Evolutionary conservation across 2,113 vertebrate species (phyloP).

Genomic region (Neopipo cinnamomea): DNA sequence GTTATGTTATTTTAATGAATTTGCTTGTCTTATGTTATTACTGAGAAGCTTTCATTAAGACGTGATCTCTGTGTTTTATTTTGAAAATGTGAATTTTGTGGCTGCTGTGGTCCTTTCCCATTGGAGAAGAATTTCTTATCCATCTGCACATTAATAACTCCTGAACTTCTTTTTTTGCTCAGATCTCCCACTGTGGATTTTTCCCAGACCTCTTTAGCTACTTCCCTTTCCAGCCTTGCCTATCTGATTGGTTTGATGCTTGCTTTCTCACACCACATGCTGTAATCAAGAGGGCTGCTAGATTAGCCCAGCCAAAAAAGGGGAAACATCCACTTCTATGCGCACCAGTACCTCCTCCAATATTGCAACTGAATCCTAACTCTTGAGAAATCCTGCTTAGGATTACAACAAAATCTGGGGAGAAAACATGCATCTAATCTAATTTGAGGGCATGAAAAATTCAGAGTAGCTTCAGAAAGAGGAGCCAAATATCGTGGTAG

Average conservation of each 20-base stretch:
- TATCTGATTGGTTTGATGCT: not conserved
- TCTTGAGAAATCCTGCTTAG: not conserved
- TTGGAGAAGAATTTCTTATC: not conserved
- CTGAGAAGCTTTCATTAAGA: not conserved
- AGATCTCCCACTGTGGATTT: not conserved
- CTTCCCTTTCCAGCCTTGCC: not conserved
- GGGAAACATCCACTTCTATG: not conserved
- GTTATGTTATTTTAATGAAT: slow-evolving; percentile 21
- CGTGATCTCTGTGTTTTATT: not conserved
- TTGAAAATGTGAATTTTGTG: not conserved
- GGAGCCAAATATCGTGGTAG: not conserved
- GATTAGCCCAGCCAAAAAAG: not conserved
- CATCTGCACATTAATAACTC: not conserved
- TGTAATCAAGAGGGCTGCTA: not conserved
- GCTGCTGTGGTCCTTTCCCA: not conserved
- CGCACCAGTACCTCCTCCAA: not conserved
- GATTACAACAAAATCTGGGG: not conserved
- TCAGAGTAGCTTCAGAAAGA: not conserved
- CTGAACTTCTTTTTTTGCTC: not conserved
- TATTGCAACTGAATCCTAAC: not conserved
- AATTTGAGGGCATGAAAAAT: not conserved
- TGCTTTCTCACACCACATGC: not conserved
- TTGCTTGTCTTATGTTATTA: not conserved
- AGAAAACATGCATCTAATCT: not conserved
- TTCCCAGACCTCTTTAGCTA: not conserved